Evolutionary conservation across 2,113 vertebrate species (phyloP).

Genomic region (Microcebus jonahi): DNA sequence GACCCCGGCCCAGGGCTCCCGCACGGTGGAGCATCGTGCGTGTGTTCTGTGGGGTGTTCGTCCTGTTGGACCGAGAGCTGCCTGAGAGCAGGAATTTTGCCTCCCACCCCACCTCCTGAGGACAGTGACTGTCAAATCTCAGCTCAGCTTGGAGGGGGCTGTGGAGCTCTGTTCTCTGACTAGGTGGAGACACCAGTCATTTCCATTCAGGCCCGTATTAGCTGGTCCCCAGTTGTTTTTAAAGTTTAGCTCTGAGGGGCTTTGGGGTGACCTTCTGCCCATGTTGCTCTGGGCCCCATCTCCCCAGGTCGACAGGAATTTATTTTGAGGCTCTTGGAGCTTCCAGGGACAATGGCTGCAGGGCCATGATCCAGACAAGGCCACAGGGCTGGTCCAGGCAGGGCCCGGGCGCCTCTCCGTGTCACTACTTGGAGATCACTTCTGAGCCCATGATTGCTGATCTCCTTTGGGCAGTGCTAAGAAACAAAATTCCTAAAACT

Average conservation of each 20-base stretch:
- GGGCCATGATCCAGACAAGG: neutral
- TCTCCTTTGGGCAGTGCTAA: neutral
- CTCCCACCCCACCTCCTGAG: neutral
- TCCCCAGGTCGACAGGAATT: neutral
- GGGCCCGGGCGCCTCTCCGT: neutral
- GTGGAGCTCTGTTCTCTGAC: neutral
- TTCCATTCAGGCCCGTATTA: neutral
- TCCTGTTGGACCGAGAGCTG: neutral
- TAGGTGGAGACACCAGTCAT: neutral
- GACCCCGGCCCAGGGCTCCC: neutral
- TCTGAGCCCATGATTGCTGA: neutral
- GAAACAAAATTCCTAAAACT: neutral
- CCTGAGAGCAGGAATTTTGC: neutral
- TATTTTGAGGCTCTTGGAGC: neutral
- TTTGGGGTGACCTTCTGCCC: neutral
- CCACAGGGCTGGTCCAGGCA: fast-evolving
- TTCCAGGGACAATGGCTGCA: neutral
- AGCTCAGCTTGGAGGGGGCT: neutral
- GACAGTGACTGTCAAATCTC: neutral
- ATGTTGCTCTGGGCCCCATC: neutral
- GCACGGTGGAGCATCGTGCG: neutral
- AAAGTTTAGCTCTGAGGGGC: neutral
- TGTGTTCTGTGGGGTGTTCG: neutral
- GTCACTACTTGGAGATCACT: neutral
- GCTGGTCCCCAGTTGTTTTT: neutral